phyloP scores from a whole-genome alignment of 1,140 invertebrate genomes.

The Dendrolimus punctatus region DNA sequence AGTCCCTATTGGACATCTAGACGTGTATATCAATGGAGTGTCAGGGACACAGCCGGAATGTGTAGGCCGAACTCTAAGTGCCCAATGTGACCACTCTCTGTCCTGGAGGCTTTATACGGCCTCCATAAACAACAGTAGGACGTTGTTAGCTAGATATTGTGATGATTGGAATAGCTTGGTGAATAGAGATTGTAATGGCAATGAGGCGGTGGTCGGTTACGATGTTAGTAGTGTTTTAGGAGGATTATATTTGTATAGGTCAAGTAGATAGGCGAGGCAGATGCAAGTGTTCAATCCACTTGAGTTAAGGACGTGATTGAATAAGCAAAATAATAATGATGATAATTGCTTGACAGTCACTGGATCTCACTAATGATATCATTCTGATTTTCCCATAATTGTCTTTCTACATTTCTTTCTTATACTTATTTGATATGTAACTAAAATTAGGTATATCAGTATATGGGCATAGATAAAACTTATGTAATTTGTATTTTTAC shows the following conservation, averaged over 20 bases:
- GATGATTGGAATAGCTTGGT: slow-evolving; percentile 33
- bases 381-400: not conserved
- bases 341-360: no score
- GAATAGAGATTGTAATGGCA: slow-evolving; percentile 30
- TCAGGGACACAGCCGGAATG: slow-evolving; percentile 43
- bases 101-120: slow-evolving; percentile 43
- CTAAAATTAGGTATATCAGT: no score
- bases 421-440: no score
- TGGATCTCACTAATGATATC: not conserved
- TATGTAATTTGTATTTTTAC: no score
- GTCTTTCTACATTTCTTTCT: no score
- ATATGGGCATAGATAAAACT: no score
- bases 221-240: slow-evolving; percentile 19
- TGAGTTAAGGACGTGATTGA: slow-evolving; percentile 31
- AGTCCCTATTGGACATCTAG: slow-evolving; percentile 50
- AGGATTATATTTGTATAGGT: slow-evolving; percentile 44
- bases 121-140: slow-evolving; percentile 26
- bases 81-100: slow-evolving; percentile 49
- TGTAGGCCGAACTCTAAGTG: slow-evolving; percentile 20
- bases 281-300: slow-evolving; percentile 36
- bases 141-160: slow-evolving; percentile 30
- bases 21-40: slow-evolving; percentile 51
- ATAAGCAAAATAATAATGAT: not conserved
- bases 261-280: slow-evolving; percentile 10
- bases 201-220: slow-evolving; percentile 34